Evolutionary conservation across 2,113 vertebrate species (phyloP).

Genomic region (Pollachius pollachius): DNA sequence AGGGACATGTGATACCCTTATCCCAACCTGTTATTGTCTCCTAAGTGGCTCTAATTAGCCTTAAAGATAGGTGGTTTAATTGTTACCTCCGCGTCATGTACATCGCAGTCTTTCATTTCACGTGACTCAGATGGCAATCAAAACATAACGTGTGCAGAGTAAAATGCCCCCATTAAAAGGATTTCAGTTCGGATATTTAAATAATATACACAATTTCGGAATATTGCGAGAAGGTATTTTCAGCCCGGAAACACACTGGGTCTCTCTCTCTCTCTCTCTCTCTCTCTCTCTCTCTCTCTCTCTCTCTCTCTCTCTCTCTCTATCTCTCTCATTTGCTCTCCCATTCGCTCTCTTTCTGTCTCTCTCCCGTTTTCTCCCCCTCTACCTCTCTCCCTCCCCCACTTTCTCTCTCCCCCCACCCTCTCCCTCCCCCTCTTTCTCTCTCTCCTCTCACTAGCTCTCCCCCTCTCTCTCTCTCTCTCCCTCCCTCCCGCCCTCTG

Average conservation of each 20-base stretch:
- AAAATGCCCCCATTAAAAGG: slow-evolving; percentile 6
- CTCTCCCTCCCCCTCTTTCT: too few relatives aligned
- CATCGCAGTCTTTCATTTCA: slow-evolving; percentile 60
- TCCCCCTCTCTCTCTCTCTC: background rate
- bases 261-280: too few relatives aligned
- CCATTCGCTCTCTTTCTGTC: background rate
- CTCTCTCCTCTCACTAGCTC: too few relatives aligned
- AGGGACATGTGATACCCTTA: slow-evolving; percentile 55
- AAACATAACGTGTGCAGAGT: slow-evolving; percentile 29
- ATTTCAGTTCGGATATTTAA: background rate
- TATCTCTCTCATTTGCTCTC: too few relatives aligned
- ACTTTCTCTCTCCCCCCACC: too few relatives aligned
- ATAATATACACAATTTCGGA: background rate
- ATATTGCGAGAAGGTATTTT: background rate
- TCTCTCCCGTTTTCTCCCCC: background rate
- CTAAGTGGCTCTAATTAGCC: slow-evolving; percentile 60
- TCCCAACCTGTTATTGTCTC: slow-evolving; percentile 63
- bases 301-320: too few relatives aligned
- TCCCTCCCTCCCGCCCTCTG: slow-evolving; percentile 21
- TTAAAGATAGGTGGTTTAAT: slow-evolving; percentile 66
- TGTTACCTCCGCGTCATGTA: slow-evolving; percentile 63
- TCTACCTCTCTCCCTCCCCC: too few relatives aligned
- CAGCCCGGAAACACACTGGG: background rate
- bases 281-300: too few relatives aligned
- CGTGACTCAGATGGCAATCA: slow-evolving; percentile 39